Conservation (phyloP, 2,888 invertebrate genomes). For the Flabesymbios commensalis region DNA sequence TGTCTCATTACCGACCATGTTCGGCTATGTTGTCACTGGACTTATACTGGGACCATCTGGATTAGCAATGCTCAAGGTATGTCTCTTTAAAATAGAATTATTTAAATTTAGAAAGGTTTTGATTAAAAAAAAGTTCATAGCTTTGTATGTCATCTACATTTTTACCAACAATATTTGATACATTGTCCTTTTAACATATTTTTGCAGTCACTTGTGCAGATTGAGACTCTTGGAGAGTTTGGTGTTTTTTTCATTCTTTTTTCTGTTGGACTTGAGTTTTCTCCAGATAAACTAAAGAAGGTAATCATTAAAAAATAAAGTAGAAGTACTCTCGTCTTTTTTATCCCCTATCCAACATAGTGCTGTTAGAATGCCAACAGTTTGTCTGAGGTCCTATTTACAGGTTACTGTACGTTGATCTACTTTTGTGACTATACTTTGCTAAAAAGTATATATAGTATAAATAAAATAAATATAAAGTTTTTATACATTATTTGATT, state of each 20-base stretch:
- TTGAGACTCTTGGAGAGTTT: conserved; percentile 41
- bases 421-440: too few relatives aligned
- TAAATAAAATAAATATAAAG: too few relatives aligned
- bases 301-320: conserved; percentile 14
- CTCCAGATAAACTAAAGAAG: conserved; percentile 35
- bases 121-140: too few relatives aligned
- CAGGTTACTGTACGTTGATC: neutral
- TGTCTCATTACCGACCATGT: conserved; percentile 37
- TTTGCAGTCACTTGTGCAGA: conserved; percentile 38
- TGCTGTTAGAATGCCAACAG: too few relatives aligned
- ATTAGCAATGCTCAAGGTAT: conserved; percentile 33
- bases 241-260: conserved; percentile 43
- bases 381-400: neutral
- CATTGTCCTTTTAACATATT: too few relatives aligned
- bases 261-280: conserved; percentile 40
- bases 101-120: neutral
- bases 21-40: conserved; percentile 39
- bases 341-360: too few relatives aligned
- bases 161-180: too few relatives aligned
- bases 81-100: neutral
- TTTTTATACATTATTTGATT: too few relatives aligned
- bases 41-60: conserved; percentile 40
- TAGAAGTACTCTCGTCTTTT: too few relatives aligned
- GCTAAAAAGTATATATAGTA: too few relatives aligned
- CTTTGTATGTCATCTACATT: too few relatives aligned